phyloP scores from a whole-genome alignment of 2,888 invertebrate genomes.

The Cantharis flavilabris region DNA sequence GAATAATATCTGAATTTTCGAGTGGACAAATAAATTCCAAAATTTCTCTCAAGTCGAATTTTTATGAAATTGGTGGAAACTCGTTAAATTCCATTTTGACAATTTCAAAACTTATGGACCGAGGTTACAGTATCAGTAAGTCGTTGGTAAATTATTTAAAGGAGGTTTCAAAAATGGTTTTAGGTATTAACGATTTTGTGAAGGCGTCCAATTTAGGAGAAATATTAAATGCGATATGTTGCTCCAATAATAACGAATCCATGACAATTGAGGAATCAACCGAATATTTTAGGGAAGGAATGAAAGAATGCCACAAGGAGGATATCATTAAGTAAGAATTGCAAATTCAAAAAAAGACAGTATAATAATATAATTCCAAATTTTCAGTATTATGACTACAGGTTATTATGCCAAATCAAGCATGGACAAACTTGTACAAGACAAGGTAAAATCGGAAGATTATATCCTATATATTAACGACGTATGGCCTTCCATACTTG shows the following conservation, averaged over 20 bases:
- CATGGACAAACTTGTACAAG: background rate
- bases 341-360: background rate
- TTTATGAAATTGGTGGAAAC: slow-evolving; percentile 85
- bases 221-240: slow-evolving; percentile 62
- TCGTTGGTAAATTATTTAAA: slow-evolving; percentile 10
- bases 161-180: background rate
- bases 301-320: slow-evolving; percentile 66
- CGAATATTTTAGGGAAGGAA: slow-evolving; percentile 59
- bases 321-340: slow-evolving; percentile 70
- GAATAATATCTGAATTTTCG: slow-evolving; percentile 74
- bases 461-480: background rate
- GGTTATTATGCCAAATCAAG: background rate
- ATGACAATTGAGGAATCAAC: slow-evolving; percentile 16
- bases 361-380: background rate
- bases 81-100: slow-evolving; percentile 85
- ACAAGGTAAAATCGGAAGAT: background rate
- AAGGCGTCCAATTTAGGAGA: slow-evolving; percentile 71
- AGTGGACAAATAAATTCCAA: slow-evolving; percentile 66
- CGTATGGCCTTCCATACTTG: background rate
- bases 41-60: slow-evolving; percentile 70
- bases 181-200: slow-evolving; percentile 79
- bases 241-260: background rate
- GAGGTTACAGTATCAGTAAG: slow-evolving; percentile 76
- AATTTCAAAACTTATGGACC: slow-evolving; percentile 74
- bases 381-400: background rate